phyloP scores from a whole-genome alignment of 92 coral and sea anemone genomes.

The Porites lobata region DNA sequence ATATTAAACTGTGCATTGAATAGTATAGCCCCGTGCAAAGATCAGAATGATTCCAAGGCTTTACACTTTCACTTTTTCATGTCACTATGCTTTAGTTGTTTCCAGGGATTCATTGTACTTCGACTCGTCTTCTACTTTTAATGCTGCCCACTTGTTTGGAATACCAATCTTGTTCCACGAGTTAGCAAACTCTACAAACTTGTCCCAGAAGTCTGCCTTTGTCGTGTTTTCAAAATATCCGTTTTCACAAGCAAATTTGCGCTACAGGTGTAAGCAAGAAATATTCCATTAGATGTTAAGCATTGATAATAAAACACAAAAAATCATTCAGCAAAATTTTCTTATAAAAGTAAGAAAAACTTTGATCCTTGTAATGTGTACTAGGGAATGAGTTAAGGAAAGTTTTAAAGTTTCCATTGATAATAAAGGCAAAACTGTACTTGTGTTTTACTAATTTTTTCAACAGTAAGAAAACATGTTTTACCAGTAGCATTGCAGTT shows the following conservation, averaged over 20 bases:
- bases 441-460: too few species aligned
- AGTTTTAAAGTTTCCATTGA: too few species aligned
- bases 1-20: too few species aligned
- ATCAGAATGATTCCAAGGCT: background rate
- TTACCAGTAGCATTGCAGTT: slow-evolving; percentile 77
- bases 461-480: background rate
- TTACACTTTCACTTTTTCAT: background rate
- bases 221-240: slow-evolving; percentile 67
- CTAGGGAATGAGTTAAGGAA: too few species aligned
- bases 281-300: too few species aligned
- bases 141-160: slow-evolving; percentile 73
- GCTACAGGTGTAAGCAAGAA: slow-evolving; percentile 36
- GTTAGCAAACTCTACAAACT: slow-evolving; percentile 80
- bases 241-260: slow-evolving; percentile 77
- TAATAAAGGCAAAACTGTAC: too few species aligned
- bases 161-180: slow-evolving; percentile 70
- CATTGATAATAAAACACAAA: too few species aligned
- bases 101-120: slow-evolving; percentile 65
- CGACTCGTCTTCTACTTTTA: slow-evolving; percentile 69
- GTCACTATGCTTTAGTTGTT: background rate
- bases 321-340: too few species aligned
- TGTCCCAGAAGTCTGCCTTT: slow-evolving; percentile 85
- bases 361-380: too few species aligned
- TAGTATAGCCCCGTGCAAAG: background rate
- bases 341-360: too few species aligned